Evolutionary conservation across 2,113 vertebrate species (phyloP).

Genomic region (Cyprinodon tularosa): DNA sequence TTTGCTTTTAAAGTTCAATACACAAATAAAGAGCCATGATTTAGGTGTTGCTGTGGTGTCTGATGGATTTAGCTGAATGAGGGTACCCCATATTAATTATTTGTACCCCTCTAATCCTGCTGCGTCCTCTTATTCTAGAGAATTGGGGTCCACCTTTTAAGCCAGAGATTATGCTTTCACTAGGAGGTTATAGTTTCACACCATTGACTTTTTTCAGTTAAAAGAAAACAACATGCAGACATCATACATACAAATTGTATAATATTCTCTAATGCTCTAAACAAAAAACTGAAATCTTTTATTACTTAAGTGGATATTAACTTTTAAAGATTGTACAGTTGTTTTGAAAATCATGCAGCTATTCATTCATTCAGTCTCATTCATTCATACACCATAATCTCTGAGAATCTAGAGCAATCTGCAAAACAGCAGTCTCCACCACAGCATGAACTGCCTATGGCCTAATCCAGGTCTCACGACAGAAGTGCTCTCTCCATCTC

Average conservation of each 20-base stretch:
- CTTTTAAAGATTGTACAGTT: constrained; percentile 21
- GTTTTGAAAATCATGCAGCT: constrained; percentile 36
- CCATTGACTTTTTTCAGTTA: neutral
- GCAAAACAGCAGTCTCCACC: constrained; percentile 66
- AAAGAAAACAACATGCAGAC: no score
- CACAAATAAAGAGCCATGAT: no score
- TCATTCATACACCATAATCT: constrained; percentile 78
- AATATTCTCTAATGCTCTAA: neutral
- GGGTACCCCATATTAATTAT: no score
- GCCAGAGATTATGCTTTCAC: constrained; percentile 1
- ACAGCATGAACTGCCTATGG: constrained; percentile 60
- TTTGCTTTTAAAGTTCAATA: no score
- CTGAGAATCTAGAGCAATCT: constrained; percentile 79
- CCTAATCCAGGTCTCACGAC: constrained; percentile 77
- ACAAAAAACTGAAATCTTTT: neutral
- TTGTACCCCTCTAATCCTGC: no score
- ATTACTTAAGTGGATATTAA: neutral
- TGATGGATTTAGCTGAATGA: no score
- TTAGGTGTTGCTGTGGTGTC: no score
- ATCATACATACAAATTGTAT: neutral
- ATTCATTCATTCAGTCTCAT: constrained; percentile 70
- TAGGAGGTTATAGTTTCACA: neutral
- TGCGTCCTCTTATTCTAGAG: neutral
- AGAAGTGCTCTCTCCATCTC: constrained; percentile 43
- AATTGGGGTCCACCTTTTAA: constrained; percentile 24